Evolutionary conservation across 2,888 invertebrate genomes (phyloP), one percentile per base, ranked within the genome.

Genomic region (Poecilobothrus nobilitatus): DNA sequence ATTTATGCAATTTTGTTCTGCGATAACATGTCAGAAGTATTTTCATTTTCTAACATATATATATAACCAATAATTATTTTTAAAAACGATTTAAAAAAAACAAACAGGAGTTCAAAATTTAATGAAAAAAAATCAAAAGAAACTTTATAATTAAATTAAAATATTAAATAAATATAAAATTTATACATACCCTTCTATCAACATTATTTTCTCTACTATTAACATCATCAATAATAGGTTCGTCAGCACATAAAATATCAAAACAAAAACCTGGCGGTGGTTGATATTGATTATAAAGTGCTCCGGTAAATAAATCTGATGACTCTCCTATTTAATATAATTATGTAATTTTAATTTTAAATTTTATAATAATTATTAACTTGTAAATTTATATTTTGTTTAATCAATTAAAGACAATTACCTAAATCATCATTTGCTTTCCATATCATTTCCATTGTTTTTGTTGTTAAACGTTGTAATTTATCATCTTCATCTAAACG

Each of bases 221-320:
- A 0, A 85, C 84, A 76, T 94, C 91, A 78, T 96, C 96, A 73
- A 95, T 88, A 15, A 97, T 91, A 0, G 95, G 95, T 68, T 91
- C 91, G 76, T 94, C 94, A 0, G 81, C 79, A 77, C 97, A 97
- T 0, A 92, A 84, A 4, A 91, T 84, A 78, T 98, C 97, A 79
- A 94, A 98, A 76, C 97, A 97, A 80, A 95, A 97, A 0, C 95
- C 96, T 0, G 87, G 85, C 0, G 97, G 97, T 0, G 95, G 91
- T 0, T 87, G 86, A 78, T 96, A 96, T 2, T 86, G 88, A 74
- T 94, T 94, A 80, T 86, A 91, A 33, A 95, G 83, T 0, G 90
- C 89, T 0, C 94, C 91, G 0, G 96, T 95, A 75, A 97, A 95
- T 12, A 97, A 82, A 73, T 90, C 85, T 0, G 90, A 86, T 0